phyloP scores from a whole-genome alignment of 2,113 vertebrate genomes.

The Castor canadensis region DNA sequence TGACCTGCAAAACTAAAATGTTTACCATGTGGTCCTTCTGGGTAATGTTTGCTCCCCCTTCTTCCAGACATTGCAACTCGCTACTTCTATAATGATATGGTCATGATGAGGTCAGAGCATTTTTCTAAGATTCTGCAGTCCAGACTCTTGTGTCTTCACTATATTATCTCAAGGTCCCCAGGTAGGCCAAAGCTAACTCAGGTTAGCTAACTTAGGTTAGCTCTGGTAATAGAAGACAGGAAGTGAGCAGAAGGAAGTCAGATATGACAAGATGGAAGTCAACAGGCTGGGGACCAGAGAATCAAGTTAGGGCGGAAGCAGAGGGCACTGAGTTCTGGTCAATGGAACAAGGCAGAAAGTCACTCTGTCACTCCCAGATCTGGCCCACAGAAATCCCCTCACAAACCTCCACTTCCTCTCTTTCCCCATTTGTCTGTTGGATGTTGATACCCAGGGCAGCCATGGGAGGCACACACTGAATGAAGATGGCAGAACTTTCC shows the following conservation, averaged over 20 bases:
- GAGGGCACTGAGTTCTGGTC: background rate
- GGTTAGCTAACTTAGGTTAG: background rate
- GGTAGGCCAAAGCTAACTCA: background rate
- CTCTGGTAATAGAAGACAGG: background rate
- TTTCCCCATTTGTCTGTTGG: background rate
- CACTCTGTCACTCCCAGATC: no score
- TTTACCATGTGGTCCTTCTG: background rate
- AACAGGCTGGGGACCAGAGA: background rate
- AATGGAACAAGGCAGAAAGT: background rate
- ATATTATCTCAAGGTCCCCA: background rate
- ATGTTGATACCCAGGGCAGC: background rate
- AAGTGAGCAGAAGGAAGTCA: background rate
- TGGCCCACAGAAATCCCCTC: no score
- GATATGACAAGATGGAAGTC: no score
- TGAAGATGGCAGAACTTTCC: background rate
- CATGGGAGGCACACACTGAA: background rate
- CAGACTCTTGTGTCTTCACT: background rate
- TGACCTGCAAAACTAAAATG: background rate
- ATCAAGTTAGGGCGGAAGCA: background rate
- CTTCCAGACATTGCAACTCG: background rate
- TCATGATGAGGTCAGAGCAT: background rate
- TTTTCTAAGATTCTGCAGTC: background rate
- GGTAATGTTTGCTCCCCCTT: background rate
- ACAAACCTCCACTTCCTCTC: background rate
- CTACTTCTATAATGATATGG: background rate